phyloP scores from a whole-genome alignment of 1,140 invertebrate genomes.

The Diplogasteroides magnus region DNA sequence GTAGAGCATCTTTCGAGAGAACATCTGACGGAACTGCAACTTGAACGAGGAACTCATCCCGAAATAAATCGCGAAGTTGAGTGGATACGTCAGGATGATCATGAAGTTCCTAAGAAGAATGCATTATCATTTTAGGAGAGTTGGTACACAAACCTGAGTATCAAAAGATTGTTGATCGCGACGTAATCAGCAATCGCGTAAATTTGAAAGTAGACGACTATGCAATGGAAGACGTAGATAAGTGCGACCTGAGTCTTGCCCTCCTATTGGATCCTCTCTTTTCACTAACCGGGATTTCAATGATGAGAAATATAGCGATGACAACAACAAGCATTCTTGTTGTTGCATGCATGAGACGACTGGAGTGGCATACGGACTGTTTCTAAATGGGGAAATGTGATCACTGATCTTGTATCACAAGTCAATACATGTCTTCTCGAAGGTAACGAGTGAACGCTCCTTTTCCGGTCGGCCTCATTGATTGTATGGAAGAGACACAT shows the following conservation, averaged over 20 bases:
- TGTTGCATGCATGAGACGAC: conserved; percentile 19
- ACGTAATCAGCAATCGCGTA: neutral
- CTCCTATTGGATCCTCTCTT: no score
- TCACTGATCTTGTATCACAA: conserved; percentile 1
- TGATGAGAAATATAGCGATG: conserved; percentile 18
- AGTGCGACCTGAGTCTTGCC: no score
- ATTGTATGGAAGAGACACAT: conserved; percentile 9
- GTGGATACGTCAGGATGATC: conserved; percentile 81
- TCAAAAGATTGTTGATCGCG: neutral
- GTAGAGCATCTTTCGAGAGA: no score
- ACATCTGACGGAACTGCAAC: no score
- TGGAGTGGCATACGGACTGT: no score
- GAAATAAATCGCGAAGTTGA: conserved; percentile 91
- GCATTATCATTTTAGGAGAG: conserved; percentile 9
- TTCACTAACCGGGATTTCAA: conserved; percentile 15
- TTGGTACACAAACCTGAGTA: no score
- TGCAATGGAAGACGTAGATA: conserved; percentile 16
- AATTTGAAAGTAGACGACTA: conserved; percentile 11
- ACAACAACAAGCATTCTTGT: conserved; percentile 15
- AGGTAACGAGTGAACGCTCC: conserved; percentile 14
- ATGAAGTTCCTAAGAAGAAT: conserved; percentile 81
- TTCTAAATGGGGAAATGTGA: neutral
- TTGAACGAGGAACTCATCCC: conserved; percentile 69
- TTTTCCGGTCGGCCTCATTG: conserved; percentile 4
- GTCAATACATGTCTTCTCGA: conserved; percentile 1